These are phyloP conservation scores for Drosophila suzukii DNA, from an alignment of 1,140 invertebrate species.

Conservation along the genomic window DNA sequence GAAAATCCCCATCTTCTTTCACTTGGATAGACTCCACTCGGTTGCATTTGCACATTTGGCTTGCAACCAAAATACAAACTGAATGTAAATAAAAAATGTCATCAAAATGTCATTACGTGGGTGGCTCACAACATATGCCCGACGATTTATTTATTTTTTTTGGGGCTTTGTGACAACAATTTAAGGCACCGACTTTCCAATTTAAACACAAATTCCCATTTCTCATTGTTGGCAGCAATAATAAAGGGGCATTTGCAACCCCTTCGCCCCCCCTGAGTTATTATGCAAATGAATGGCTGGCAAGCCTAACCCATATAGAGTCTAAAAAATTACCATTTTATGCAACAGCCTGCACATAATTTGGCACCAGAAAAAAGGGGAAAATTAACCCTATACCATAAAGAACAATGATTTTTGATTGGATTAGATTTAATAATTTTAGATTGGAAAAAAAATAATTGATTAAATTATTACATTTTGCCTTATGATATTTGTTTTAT, in stretches of 20 bases:
- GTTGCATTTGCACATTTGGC: conserved; percentile 21
- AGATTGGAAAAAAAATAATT: neutral
- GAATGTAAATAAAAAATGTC: conserved; percentile 59
- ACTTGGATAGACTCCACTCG: neutral
- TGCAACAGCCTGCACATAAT: conserved; percentile 54
- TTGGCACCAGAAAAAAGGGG: conserved; percentile 13
- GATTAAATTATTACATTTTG: too few relatives aligned
- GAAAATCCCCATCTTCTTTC: neutral
- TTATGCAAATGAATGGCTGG: conserved; percentile 52
- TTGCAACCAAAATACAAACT: conserved; percentile 10
- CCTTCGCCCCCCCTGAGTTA: conserved; percentile 16
- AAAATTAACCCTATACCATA: conserved; percentile 13
- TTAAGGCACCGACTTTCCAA: conserved; percentile 28
- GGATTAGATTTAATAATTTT: neutral
- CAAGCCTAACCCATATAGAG: conserved; percentile 25
- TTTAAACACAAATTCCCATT: conserved; percentile 40
- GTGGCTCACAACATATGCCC: conserved; percentile 40
- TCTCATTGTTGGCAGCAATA: conserved; percentile 41
- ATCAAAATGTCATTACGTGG: conserved; percentile 75
- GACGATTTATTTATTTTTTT: conserved; percentile 1
- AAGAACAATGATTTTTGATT: too few relatives aligned
- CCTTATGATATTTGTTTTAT: too few relatives aligned
- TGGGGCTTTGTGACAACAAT: conserved; percentile 8
- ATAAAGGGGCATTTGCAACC: conserved; percentile 20
- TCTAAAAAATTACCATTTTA: conserved; percentile 57